A percentile compares a stretch with the other conserved stretches of the same genome.
phyloP scores from a whole-genome alignment of 1,140 invertebrate species.

The Spodoptera litura region DNA sequence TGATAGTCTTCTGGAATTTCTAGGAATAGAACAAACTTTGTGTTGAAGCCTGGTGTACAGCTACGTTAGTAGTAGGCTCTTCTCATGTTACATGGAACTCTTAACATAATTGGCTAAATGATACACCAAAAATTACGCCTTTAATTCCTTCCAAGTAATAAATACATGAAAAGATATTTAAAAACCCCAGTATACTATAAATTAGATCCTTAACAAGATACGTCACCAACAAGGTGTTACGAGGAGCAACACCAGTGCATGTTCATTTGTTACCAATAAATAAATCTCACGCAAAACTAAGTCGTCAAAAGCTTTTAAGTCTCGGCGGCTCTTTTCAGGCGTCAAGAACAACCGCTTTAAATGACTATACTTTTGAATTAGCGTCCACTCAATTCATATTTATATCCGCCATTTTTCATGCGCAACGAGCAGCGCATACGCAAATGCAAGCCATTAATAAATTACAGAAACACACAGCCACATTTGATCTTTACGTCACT shows the following conservation, averaged over 20 bases:
- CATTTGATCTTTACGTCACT: constrained; percentile 66
- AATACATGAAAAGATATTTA: too few species aligned
- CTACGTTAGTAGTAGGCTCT: too few species aligned
- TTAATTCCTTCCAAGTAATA: too few species aligned
- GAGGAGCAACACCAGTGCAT: neutral
- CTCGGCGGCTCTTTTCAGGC: constrained; percentile 47
- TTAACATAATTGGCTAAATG: too few species aligned
- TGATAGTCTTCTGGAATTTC: too few species aligned
- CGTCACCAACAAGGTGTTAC: constrained; percentile 9
- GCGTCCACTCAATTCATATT: constrained; percentile 70
- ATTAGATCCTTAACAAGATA: neutral
- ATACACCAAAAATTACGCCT: too few species aligned
- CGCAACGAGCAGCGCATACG: constrained; percentile 68
- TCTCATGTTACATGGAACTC: too few species aligned
- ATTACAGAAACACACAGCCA: constrained; percentile 73
- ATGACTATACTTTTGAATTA: constrained; percentile 66
- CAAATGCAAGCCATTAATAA: constrained; percentile 79
- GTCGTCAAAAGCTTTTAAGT: constrained; percentile 30
- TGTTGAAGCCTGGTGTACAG: too few species aligned
- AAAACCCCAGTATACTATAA: neutral
- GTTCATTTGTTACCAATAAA: constrained; percentile 38
- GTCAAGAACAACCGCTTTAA: constrained; percentile 55
- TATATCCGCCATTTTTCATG: constrained; percentile 74
- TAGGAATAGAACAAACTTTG: too few species aligned
- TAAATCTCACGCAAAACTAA: neutral